Evolutionary conservation across 2,888 invertebrate species (phyloP).

Genomic region (Plebejus melissa): DNA sequence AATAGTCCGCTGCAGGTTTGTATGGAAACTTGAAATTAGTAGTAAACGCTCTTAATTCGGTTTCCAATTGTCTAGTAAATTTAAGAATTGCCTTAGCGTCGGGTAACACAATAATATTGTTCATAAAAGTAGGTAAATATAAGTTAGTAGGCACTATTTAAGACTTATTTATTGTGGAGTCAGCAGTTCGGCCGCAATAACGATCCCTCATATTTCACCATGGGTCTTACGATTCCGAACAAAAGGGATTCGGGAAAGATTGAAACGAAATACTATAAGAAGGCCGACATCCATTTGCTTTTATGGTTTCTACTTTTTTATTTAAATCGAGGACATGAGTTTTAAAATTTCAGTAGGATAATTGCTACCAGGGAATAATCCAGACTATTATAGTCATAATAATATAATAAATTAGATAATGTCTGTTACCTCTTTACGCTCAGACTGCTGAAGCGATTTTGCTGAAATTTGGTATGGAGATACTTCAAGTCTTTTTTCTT

Average conservation of each 20-base stretch:
- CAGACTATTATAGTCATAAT: too few species aligned
- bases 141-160: not conserved
- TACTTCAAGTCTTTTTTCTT: too few species aligned
- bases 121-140: not conserved
- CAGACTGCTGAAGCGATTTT: too few species aligned
- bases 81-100: conserved; percentile 30
- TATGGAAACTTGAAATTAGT: too few species aligned
- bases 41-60: too few species aligned
- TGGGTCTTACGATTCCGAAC: conserved; percentile 10
- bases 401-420: too few species aligned
- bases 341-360: too few species aligned
- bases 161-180: conserved; percentile 14
- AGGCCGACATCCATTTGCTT: conserved; percentile 12
- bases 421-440: too few species aligned
- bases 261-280: conserved; percentile 8
- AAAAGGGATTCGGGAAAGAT: conserved; percentile 20
- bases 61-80: too few species aligned
- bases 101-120: conserved; percentile 1
- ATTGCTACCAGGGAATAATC: too few species aligned
- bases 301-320: conserved; percentile 12
- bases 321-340: not conserved
- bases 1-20: too few species aligned
- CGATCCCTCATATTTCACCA: conserved; percentile 21
- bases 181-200: not conserved
- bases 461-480: too few species aligned